phyloP scores from a whole-genome alignment of 2,888 invertebrate genomes.

The Schizaphis graminum region DNA sequence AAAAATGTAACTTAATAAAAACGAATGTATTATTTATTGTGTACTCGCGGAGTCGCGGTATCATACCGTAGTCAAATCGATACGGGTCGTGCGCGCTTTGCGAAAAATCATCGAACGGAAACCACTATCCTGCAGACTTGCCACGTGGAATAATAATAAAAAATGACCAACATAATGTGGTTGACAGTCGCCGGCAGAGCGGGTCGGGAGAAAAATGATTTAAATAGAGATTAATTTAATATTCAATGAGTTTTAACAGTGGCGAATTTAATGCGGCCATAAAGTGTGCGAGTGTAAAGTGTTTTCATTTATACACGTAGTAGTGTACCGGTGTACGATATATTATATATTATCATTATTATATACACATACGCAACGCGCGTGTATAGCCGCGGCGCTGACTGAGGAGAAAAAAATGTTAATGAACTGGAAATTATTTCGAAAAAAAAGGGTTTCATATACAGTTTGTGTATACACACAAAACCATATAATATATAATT shows the following conservation, averaged over 20 bases:
- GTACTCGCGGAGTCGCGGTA: not conserved
- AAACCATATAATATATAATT: slow-evolving; percentile 42
- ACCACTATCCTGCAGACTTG: not conserved
- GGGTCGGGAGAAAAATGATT: slow-evolving; percentile 42
- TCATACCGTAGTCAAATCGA: not conserved
- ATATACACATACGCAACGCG: not conserved
- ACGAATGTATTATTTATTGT: not conserved
- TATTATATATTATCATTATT: not conserved
- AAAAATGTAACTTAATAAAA: not conserved
- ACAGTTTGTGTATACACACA: not conserved
- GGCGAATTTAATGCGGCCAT: slow-evolving; percentile 57
- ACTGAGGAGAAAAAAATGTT: slow-evolving; percentile 54
- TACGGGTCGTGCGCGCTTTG: not conserved
- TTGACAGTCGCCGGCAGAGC: slow-evolving; percentile 1
- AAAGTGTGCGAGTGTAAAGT: slow-evolving; percentile 53
- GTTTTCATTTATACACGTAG: not conserved
- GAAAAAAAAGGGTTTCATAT: slow-evolving; percentile 62
- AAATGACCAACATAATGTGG: slow-evolving; percentile 59
- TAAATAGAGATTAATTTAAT: slow-evolving; percentile 64
- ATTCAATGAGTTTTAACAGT: slow-evolving; percentile 63
- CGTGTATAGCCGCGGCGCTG: not conserved
- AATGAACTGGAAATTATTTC: slow-evolving; percentile 63
- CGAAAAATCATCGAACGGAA: slow-evolving; percentile 5
- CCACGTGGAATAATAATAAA: slow-evolving; percentile 46
- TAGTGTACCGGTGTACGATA: not conserved